Base-by-base conservation (phyloP, 1,140 invertebrate genomes). In the Drosophila ercepeae region DNA sequence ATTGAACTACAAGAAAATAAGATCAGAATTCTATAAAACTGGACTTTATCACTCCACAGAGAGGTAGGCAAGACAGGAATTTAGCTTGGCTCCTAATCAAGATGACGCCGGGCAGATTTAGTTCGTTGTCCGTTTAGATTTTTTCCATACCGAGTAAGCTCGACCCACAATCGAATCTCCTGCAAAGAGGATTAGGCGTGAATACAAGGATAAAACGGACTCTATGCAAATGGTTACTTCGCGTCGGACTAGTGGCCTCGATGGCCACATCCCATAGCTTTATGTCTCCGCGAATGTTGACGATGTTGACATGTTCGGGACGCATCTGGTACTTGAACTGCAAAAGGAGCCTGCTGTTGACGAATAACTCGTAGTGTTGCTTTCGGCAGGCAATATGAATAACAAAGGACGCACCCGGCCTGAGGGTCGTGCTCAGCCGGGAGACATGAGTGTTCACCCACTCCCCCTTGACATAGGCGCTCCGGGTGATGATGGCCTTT, bases 211-310 rank as follows among this genome's bases (percentile, higher is more conserved):
- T 6, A 5, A 8, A 13, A 13, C 23, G 11, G 3, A 49, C 4
- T n/a, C 2, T 32, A 25, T 5, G n/a, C 44, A 63, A 36, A 67
- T 16, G 5, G 21, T 27, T 39, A 0, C 2, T n/a, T 9, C 14
- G 27, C 1, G 11, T 1, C 5, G 9, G 4, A 3, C 6, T 58
- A 3, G 27, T 18, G 32, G 8, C 50, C n/a, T 86, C 76, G 13
- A 88, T 19, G 0, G 52, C 49, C 11, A 90, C 75, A 4, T 63
- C 61, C 65, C 75, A 84, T 2, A 90, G 53, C 34, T 64, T 75
- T 0, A 92, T 70, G 53, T 92, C 92, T 9, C 92, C 92, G 21
- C 90, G 76, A 23, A 92, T 92, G 36, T 90, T 91, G 1, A 92
- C 73, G 3, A 91, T 90, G 63, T 92, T 78, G 23, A 92, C 88